Evolutionary conservation across 2,113 vertebrate genomes (phyloP), one percentile per base, ranked within the genome.

Genomic region (Progne subis): DNA sequence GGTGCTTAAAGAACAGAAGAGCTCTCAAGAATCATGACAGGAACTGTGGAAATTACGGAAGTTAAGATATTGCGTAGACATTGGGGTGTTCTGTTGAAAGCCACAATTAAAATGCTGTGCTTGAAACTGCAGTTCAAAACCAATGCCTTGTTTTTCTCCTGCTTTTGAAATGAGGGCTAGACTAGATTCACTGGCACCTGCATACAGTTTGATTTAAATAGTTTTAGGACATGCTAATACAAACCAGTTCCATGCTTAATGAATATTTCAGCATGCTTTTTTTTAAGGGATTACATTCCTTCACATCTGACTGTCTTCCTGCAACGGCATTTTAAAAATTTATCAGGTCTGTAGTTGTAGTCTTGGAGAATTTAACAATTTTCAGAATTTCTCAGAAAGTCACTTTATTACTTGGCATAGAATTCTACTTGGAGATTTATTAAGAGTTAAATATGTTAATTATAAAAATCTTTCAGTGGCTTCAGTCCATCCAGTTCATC

Each of bases 151-250:
- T 55, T 95, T 95, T 88, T 55, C 34, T 88, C 12, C 28, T 92
- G 70, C 59, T 90, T 87, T 77, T 88, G 78, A 92, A 93, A 94
- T 77, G 50, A 88, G n/a, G 50, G 16, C 75, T 90, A 82, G 71
- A 57, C 82, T 75, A 85, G 82, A 76, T 95, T 82, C 75, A 53
- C 57, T 94, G 70, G 92, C 82, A 90, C 70, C 53, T 88, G 26
- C 79, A 82, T 50, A 52, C 64, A 81, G 63, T 61, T 88, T 93
- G 79, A 94, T 88, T 92, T 96, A 82, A 90, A 92, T 92, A 90
- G 57, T 92, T 96, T 94, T 88, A 95, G 86, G 63, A 92, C 85
- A 82, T 96, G 90, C 88, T 92, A 93, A 95, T 86, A 50, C 39
- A 76, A 93, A 90, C 86, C 76, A 93, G 94, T 94, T 95, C 50